Conservation (phyloP, 2,888 invertebrate species). For the Craniophora ligustri region DNA sequence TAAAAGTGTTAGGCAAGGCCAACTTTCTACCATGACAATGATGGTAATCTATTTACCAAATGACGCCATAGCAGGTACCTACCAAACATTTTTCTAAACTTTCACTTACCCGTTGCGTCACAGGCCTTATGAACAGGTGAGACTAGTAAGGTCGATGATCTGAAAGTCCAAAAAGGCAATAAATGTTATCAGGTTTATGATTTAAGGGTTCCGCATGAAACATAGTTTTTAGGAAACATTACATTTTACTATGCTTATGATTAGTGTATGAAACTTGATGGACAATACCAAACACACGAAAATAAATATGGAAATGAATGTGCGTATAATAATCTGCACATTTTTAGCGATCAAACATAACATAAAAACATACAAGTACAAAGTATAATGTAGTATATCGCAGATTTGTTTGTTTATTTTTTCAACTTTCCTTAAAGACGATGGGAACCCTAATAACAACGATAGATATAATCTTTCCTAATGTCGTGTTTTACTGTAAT, state of each 20-base stretch:
- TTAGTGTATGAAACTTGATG: background rate
- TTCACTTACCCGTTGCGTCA: slow-evolving; percentile 61
- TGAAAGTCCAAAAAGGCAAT: slow-evolving; percentile 6
- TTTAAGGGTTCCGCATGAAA: slow-evolving; percentile 14
- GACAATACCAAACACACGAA: background rate
- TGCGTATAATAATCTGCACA: too few relatives aligned
- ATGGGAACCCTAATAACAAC: slow-evolving; percentile 10
- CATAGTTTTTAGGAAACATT: background rate
- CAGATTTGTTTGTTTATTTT: too few relatives aligned
- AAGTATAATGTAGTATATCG: too few relatives aligned
- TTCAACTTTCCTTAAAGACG: background rate
- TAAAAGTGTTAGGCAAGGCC: slow-evolving; percentile 47
- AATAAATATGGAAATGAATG: too few relatives aligned
- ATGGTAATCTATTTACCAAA: slow-evolving; percentile 40
- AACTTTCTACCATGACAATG: slow-evolving; percentile 47
- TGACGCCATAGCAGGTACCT: slow-evolving; percentile 43
- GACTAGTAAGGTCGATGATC: slow-evolving; percentile 43
- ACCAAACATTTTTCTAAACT: slow-evolving; percentile 63
- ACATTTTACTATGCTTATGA: background rate
- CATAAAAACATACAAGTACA: too few relatives aligned
- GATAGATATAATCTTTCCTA: slow-evolving; percentile 11
- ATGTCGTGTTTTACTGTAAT: slow-evolving; percentile 14
- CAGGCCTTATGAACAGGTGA: slow-evolving; percentile 34
- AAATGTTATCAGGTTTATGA: slow-evolving; percentile 8
- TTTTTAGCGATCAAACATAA: too few relatives aligned